Conservation (phyloP, 2,797 vertebrate genomes). For the Chelonia mydas region DNA sequence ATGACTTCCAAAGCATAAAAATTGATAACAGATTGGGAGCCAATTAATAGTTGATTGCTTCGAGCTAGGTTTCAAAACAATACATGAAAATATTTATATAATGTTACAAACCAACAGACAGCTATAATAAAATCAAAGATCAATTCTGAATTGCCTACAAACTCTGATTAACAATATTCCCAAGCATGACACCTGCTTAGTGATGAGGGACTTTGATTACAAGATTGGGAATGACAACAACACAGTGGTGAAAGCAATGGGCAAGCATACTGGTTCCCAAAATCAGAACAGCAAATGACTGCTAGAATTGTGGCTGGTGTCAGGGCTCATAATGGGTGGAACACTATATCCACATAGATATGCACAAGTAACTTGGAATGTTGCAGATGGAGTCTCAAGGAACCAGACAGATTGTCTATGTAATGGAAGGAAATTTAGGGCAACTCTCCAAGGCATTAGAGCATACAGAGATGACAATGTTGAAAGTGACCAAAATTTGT, state of each 20-base stretch:
- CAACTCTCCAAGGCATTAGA: neutral
- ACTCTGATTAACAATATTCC: neutral
- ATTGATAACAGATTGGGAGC: too few species aligned
- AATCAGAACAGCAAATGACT: neutral
- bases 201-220: neutral
- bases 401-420: neutral
- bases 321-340: neutral
- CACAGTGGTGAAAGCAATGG: neutral
- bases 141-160: neutral
- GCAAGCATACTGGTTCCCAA: neutral
- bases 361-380: too few species aligned
- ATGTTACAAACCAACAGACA: neutral
- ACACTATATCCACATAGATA: neutral
- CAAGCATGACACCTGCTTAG: neutral
- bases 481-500: neutral
- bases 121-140: neutral
- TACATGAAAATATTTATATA: neutral
- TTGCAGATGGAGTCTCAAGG: neutral
- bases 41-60: neutral
- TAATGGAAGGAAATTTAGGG: neutral
- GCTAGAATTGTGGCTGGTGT: neutral
- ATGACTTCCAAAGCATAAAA: too few species aligned
- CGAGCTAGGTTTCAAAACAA: neutral
- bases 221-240: neutral
- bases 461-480: neutral